Evolutionary conservation across 2,797 vertebrate species (phyloP).

Genomic region (Cephalopachus bancanus): DNA sequence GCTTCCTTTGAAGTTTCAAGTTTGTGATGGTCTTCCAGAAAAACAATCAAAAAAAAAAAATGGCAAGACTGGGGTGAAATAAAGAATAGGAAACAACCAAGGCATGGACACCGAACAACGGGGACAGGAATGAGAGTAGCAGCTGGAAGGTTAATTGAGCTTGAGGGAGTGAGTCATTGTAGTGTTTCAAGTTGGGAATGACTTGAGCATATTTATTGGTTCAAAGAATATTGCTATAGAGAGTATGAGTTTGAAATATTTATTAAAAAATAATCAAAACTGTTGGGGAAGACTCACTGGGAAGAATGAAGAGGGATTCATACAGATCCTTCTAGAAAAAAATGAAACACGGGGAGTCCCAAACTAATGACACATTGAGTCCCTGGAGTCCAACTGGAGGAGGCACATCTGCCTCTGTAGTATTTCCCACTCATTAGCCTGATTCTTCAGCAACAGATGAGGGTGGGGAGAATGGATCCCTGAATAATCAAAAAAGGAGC

Average conservation of each 20-base stretch:
- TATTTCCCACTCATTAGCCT: rapidly evolving
- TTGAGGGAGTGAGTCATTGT: rapidly evolving
- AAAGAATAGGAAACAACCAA: no score
- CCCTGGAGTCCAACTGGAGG: rapidly evolving
- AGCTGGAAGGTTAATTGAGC: rapidly evolving
- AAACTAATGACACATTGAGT: rapidly evolving
- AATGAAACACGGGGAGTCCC: rapidly evolving
- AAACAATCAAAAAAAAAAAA: not conserved
- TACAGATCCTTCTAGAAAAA: rapidly evolving
- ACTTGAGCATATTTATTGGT: not conserved
- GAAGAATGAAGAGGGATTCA: not conserved
- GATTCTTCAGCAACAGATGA: rapidly evolving
- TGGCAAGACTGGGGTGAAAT: not conserved
- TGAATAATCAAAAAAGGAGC: rapidly evolving
- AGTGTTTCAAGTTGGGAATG: not conserved
- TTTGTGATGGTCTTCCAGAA: not conserved
- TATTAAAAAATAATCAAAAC: not conserved
- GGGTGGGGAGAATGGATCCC: rapidly evolving
- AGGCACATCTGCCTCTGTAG: rapidly evolving
- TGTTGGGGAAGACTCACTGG: not conserved
- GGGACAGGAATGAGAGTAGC: no score
- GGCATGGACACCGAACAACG: not conserved
- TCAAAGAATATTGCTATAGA: not conserved
- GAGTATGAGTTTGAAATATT: not conserved
- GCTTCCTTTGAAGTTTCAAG: not conserved